Evolutionary conservation across 2,888 invertebrate genomes (phyloP), one percentile per base, ranked within the genome.

Genomic region (Alitta virens): DNA sequence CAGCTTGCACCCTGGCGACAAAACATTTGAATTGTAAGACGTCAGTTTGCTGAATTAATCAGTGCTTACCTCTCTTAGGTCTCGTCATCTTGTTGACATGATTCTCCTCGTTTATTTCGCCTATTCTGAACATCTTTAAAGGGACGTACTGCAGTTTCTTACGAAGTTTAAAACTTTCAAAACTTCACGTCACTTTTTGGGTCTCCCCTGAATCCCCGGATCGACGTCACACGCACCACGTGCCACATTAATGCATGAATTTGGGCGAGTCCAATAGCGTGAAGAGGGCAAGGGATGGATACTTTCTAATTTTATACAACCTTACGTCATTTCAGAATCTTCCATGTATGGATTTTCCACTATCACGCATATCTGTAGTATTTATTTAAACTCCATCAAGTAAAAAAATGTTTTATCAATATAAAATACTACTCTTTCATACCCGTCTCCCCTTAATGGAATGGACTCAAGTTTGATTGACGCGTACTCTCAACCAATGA

Each of bases 161-260:
- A 49, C n/a, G 16, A 18, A 18, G 43, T 56, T 43, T 25, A 25
- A 9, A 57, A 49, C 23, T 49, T n/a, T n/a, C 46, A 46, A 25
- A 25, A 57, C 46, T 27, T 57, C 33, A n/a, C 21, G 16, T 14
- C 33, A 33, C 33, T 33, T 33, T 33, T 12, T 33, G 33, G 33
- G 33, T 33, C 33, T n/a, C 12, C 33, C 33, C 33, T 33, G 33
- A 33, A 33, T 33, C 33, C 33, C 33, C 33, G 33, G 33, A 33
- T 33, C 33, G 33, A 33, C 33, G 33, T 33, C 33, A 33, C 57
- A 51, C n/a, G 27, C 27, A 49, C 59, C 59, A 59, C 59, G 59
- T 59, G 59, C 51, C 59, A 18, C 23, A 33, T 51, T 59, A 49
- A 59, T 59, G 59, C 59, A 59, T 51, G 49, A 59, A 59, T 51